phyloP scores from a whole-genome alignment of 2,113 vertebrate species.

The Stigmatopora nigra region DNA sequence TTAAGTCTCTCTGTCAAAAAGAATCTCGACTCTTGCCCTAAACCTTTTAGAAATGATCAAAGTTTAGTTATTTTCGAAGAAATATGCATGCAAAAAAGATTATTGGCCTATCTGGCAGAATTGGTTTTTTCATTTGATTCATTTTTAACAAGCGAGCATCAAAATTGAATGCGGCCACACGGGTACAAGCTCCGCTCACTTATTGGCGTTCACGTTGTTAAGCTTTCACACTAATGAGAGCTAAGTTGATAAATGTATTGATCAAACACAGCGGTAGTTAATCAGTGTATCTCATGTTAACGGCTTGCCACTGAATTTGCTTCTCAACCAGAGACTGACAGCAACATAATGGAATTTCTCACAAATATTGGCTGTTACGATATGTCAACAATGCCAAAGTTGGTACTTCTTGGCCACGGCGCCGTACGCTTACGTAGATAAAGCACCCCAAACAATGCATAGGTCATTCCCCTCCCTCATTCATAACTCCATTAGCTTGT shows the following conservation, averaged over 20 bases:
- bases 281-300: not conserved
- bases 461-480: not conserved
- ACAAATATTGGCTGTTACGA: not conserved
- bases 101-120: too few species aligned
- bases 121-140: slow-evolving; percentile 27
- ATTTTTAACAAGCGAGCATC: slow-evolving; percentile 44
- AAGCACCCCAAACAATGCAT: too few species aligned
- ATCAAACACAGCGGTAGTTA: too few species aligned
- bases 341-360: not conserved
- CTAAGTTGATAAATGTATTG: not conserved
- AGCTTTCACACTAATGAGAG: not conserved
- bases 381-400: not conserved
- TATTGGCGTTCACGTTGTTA: not conserved
- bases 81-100: too few species aligned
- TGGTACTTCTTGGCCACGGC: not conserved
- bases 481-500: slow-evolving; percentile 22
- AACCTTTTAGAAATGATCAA: too few species aligned
- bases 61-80: too few species aligned
- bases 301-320: not conserved
- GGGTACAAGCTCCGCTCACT: not conserved
- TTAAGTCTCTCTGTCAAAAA: too few species aligned
- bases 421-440: too few species aligned
- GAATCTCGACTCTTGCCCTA: too few species aligned
- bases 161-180: slow-evolving; percentile 38
- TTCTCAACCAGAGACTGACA: not conserved